Conservation (phyloP, 2,797 vertebrate species). For the Galagoides demidoff region DNA sequence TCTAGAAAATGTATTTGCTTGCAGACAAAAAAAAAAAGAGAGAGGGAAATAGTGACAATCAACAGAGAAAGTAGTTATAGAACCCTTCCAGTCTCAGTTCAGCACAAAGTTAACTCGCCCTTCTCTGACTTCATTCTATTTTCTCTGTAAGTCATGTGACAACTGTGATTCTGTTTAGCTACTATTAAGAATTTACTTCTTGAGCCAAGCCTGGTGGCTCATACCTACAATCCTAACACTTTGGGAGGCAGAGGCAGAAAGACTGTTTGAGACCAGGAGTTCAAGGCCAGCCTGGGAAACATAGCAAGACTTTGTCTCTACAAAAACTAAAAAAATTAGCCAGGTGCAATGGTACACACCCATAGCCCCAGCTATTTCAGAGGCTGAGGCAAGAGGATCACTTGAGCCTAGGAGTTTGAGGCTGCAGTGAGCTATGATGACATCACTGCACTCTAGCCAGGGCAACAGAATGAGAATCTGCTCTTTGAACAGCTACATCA, state of each 20-base stretch:
- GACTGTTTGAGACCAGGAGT: background rate
- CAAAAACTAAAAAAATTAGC: background rate
- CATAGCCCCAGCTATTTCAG: background rate
- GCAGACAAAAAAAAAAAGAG: background rate
- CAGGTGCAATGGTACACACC: background rate
- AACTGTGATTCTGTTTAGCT: background rate
- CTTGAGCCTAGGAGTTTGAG: background rate
- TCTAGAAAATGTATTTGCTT: slow-evolving; percentile 35
- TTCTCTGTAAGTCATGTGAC: slow-evolving; percentile 1
- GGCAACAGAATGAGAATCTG: background rate
- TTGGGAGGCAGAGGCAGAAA: background rate
- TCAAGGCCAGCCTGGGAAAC: background rate
- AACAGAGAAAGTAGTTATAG: background rate
- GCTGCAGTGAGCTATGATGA: background rate
- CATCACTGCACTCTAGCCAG: background rate
- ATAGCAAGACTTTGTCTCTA: background rate
- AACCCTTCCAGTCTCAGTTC: background rate
- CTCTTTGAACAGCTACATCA: background rate
- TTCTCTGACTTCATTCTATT: background rate
- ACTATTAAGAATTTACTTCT: slow-evolving; percentile 25
- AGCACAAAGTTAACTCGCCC: slow-evolving; percentile 8
- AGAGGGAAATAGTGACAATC: background rate
- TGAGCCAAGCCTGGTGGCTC: background rate
- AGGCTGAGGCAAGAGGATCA: background rate
- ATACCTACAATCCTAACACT: background rate